Base-by-base conservation (phyloP, 1,140 invertebrate genomes). In the Diabrotica virgifera region DNA sequence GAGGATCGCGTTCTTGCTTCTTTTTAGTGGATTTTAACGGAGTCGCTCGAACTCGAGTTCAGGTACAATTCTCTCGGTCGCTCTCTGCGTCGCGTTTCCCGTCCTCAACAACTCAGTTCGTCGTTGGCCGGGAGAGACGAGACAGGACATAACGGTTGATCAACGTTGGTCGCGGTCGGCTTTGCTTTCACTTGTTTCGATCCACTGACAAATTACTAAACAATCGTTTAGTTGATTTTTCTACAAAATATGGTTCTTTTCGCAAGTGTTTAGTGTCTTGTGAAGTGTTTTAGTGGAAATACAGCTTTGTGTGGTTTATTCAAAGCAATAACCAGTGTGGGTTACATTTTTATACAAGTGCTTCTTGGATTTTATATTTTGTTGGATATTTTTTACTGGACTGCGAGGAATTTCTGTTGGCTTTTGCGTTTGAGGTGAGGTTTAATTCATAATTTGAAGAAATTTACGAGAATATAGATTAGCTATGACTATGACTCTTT, bases 1-100 rank as follows among this genome's bases (percentile, higher is more conserved):
- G 24, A 24, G 24, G 40, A 10, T 46, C 40, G 40, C 40, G 40
- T 46, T 46, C 40, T 46, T 46, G 40, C 40, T 46, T 46, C 40
- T 46, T 46, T 46, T 46, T 46, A 46, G 40, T 46, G 40, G 40
- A 46, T 46, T 46, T 46, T 46, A 46, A 46, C 40, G 40, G 40
- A 46, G 40, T 46, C 40, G 40, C 8, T 46, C 40, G 40, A n/a
- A 8, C n/a, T 46, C n/a, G 40, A 46, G n/a, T 8, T n/a, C 40
- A 46, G 40, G 40, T 46, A 46, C n/a, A n/a, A 6, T 46, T 46
- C 24, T 24, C 24, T 24, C 24, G 24, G 1, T 24, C 24, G 24
- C 24, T 24, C 24, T 24, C 24, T 24, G 1, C 24, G 24, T 24
- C 24, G 24, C n/a, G n/a, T n/a, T 24, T 24, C 24, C 24, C 24